Evolutionary conservation across 2,888 invertebrate genomes (phyloP).

Genomic region (Drosophila demipolita): DNA sequence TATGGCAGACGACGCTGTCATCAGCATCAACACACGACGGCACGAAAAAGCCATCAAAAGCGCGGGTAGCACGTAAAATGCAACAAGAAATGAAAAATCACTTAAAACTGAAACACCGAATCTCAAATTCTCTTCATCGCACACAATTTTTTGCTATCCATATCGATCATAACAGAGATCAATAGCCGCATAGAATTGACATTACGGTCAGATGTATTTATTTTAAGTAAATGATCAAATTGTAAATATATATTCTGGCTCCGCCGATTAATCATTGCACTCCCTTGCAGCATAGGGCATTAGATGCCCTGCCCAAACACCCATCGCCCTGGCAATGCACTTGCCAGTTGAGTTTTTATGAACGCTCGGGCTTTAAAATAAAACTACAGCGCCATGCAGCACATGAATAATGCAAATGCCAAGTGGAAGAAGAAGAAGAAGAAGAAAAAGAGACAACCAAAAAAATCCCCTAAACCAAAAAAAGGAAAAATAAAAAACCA

Average conservation of each 20-base stretch:
- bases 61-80: conserved; percentile 61
- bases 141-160: background rate
- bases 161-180: background rate
- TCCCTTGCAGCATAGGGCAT: conserved; percentile 47
- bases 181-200: background rate
- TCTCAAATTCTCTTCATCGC: conserved; percentile 13
- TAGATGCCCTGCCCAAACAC: conserved; percentile 7
- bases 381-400: conserved; percentile 65
- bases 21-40: conserved; percentile 63
- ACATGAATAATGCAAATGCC: conserved; percentile 76
- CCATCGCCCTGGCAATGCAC: conserved; percentile 56
- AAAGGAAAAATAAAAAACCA: conserved; percentile 5
- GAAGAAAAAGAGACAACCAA: conserved; percentile 37
- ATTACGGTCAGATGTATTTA: background rate
- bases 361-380: conserved; percentile 72
- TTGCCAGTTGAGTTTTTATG: conserved; percentile 71
- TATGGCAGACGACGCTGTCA: conserved; percentile 63
- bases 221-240: background rate
- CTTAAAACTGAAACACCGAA: conserved; percentile 12
- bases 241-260: background rate
- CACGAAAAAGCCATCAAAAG: conserved; percentile 72
- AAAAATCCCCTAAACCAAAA: conserved; percentile 12
- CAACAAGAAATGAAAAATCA: conserved; percentile 49
- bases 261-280: conserved; percentile 8
- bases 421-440: conserved; percentile 25